Evolutionary conservation across 2,797 vertebrate species (phyloP).

Genomic region (Rhinella marina): DNA sequence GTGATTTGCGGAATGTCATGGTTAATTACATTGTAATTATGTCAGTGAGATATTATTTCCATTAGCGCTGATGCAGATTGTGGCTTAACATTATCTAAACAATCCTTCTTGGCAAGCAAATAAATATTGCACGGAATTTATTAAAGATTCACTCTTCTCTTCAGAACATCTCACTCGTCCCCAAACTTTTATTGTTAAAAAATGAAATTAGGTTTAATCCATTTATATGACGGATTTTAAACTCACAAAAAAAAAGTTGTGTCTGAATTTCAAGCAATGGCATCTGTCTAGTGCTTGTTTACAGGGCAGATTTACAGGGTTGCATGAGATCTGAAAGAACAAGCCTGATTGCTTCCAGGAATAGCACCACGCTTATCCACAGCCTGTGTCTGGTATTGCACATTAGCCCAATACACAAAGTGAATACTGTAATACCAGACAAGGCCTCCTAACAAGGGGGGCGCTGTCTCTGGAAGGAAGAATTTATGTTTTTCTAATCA

Average conservation of each 20-base stretch:
- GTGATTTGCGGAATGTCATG: conserved; percentile 48
- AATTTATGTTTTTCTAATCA: too few relatives aligned
- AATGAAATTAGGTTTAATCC: conserved; percentile 40
- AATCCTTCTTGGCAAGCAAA: conserved; percentile 44
- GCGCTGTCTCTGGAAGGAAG: too few relatives aligned
- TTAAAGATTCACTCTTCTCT: conserved; percentile 30
- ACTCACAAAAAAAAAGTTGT: neutral
- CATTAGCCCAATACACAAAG: too few relatives aligned
- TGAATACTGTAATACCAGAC: too few relatives aligned
- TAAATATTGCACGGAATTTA: conserved; percentile 39
- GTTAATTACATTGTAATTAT: conserved; percentile 56
- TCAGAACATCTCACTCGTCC: neutral
- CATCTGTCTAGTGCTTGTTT: neutral
- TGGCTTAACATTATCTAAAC: conserved; percentile 47
- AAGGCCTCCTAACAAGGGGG: too few relatives aligned
- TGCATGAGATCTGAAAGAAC: neutral
- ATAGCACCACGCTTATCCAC: neutral
- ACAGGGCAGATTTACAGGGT: neutral
- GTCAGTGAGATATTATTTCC: conserved; percentile 52
- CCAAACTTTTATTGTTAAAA: conserved; percentile 31
- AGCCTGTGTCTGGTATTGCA: neutral
- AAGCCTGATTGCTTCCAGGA: neutral
- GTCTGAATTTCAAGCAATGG: neutral
- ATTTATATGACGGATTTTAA: conserved; percentile 5
- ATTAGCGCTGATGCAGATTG: conserved; percentile 51